Conservation (phyloP, 2,113 vertebrate species). For the Charina bottae region DNA sequence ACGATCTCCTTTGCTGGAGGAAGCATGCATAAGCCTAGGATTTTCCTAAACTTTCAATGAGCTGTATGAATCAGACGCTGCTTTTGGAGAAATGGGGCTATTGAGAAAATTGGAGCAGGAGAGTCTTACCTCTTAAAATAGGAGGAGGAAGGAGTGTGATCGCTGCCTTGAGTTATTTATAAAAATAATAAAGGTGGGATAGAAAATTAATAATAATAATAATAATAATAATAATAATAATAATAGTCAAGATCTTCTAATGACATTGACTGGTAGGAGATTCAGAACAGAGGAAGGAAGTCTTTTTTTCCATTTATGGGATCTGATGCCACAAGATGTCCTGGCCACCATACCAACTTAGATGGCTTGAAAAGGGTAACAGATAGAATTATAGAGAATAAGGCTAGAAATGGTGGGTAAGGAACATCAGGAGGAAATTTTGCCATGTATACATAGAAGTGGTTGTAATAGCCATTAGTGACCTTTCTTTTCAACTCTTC, state of each 20-base stretch:
- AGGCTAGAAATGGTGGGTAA: neutral
- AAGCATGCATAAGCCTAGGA: neutral
- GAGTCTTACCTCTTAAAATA: neutral
- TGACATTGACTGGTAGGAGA: neutral
- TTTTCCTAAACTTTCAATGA: neutral
- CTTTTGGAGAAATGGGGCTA: neutral
- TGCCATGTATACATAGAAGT: neutral
- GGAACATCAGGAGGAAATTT: neutral
- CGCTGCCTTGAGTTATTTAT: no score
- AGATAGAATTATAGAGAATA: neutral
- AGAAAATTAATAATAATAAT: no score
- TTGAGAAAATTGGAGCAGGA: neutral
- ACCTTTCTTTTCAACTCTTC: neutral
- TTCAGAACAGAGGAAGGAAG: neutral
- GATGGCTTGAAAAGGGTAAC: neutral
- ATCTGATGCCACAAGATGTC: neutral
- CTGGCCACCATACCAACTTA: neutral
- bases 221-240: no score
- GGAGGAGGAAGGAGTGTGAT: no score
- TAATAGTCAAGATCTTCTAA: neutral
- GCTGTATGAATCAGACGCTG: neutral
- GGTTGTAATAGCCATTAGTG: neutral
- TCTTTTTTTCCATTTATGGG: neutral
- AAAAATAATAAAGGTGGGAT: no score
- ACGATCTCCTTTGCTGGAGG: no score